Base-by-base conservation (phyloP, 2,113 vertebrate genomes). In the Phrynocephalus versicolor region DNA sequence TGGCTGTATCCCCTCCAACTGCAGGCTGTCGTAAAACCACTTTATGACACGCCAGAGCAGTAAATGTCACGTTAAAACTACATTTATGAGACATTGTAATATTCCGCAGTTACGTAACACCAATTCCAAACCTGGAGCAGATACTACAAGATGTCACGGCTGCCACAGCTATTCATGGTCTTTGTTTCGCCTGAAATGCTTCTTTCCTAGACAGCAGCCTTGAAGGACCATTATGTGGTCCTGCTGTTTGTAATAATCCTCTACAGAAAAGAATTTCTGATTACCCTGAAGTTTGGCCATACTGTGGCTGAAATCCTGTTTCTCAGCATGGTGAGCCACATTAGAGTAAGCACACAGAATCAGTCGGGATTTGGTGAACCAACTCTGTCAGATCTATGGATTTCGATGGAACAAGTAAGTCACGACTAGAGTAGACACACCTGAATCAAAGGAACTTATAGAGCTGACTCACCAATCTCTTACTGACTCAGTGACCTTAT, bases 161-260 rank as follows among this genome's bases (percentile, higher is more conserved):
- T 64, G 33, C 6, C 18, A 58, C n/a, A 37, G 37, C 16, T 84
- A 87, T 85, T 21, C 58, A 74, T 39, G 57, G 69, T 10, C 16
- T 88, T 87, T 60, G 13, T 37, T 91, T 90, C 73, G 78, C 13
- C 72, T 18, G 57, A 80, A 87, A 83, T 71, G 72, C 58, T 45
- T 33, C 87, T 37, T n/a, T 85, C 75, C 37, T 75, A 76, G 69
- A 79, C 45, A 89, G 41, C 35, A 88, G 86, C n/a, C 35, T 2
- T 4, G 37, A 58, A 75, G 45, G 79, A 69, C 41, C 15, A 35
- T 1, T n/a, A n/a, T n/a, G n/a, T n/a, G n/a, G 21, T 37, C 18
- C 62, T 51, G 18, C n/a, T 65, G 10, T 67, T 35, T 55, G 55
- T 9, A 13, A 18, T 25, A 55, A 69, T 51, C 4, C 1, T 69